Evolutionary conservation across 2,888 invertebrate species (phyloP).

Genomic region (Allygus modestus): DNA sequence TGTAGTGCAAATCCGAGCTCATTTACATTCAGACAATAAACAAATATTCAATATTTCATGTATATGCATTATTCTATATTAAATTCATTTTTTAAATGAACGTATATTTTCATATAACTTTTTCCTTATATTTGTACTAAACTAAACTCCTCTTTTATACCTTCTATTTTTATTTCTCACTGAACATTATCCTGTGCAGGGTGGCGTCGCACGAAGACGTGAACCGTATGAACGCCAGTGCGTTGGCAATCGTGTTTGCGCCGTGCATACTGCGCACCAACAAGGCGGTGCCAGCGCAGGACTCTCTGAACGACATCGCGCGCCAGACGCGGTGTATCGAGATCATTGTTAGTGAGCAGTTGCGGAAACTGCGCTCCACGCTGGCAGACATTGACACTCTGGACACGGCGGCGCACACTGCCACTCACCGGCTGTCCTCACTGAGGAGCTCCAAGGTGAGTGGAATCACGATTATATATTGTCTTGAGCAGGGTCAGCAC

Average conservation of each 20-base stretch:
- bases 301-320: constrained; percentile 93
- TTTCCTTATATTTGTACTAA: too few species aligned
- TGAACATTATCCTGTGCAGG: constrained; percentile 74
- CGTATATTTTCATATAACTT: too few species aligned
- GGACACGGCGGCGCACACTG: constrained; percentile 92
- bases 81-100: too few species aligned
- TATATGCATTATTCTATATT: too few species aligned
- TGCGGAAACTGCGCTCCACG: constrained; percentile 89
- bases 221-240: constrained; percentile 95
- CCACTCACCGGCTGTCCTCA: constrained; percentile 86
- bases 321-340: constrained; percentile 94
- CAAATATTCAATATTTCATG: too few species aligned
- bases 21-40: too few species aligned
- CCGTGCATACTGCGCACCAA: constrained; percentile 95
- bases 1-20: too few species aligned
- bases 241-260: constrained; percentile 95
- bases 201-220: constrained; percentile 91
- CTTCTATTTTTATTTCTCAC: too few species aligned
- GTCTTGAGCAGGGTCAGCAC: not conserved
- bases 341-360: constrained; percentile 92
- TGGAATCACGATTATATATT: too few species aligned
- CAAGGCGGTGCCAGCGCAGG: constrained; percentile 92
- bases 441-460: constrained; percentile 85
- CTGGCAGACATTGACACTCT: constrained; percentile 94
- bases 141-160: too few species aligned